A percentile compares a stretch with the other conserved stretches of the same genome.
phyloP scores from a whole-genome alignment of 2,797 vertebrate species.

The Chromis chromis region DNA sequence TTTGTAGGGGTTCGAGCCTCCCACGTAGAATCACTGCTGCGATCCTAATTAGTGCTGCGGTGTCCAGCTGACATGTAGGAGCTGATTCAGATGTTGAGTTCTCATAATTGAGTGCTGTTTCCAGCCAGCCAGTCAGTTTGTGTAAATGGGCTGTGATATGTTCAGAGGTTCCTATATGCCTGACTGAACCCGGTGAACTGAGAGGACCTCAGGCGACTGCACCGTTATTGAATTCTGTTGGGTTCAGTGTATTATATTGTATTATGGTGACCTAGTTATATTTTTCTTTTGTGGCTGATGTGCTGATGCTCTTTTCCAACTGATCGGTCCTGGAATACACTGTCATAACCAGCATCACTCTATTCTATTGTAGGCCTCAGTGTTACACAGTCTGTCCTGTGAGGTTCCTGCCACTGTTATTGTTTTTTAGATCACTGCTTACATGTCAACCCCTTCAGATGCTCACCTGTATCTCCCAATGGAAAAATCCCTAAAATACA shows the following conservation, averaged over 20 bases:
- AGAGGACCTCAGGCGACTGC: not conserved
- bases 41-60: not conserved
- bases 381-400: not conserved
- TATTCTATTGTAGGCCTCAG: not conserved
- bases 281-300: not conserved
- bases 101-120: not conserved
- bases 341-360: not conserved
- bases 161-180: not conserved
- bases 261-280: not conserved
- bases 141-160: not conserved
- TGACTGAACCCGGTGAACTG: not conserved
- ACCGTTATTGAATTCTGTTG: not conserved
- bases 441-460: no score
- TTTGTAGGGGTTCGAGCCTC: not conserved
- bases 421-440: not conserved
- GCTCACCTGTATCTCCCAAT: no score
- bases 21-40: not conserved
- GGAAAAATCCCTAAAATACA: no score
- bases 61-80: not conserved
- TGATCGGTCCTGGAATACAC: not conserved
- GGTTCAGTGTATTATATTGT: not conserved
- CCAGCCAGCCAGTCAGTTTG: not conserved
- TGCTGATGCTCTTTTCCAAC: not conserved
- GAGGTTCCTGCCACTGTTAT: not conserved
- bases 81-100: constrained; percentile 3